Base-by-base conservation (phyloP, 2,888 invertebrate genomes). In the Acanthopleura granulata region DNA sequence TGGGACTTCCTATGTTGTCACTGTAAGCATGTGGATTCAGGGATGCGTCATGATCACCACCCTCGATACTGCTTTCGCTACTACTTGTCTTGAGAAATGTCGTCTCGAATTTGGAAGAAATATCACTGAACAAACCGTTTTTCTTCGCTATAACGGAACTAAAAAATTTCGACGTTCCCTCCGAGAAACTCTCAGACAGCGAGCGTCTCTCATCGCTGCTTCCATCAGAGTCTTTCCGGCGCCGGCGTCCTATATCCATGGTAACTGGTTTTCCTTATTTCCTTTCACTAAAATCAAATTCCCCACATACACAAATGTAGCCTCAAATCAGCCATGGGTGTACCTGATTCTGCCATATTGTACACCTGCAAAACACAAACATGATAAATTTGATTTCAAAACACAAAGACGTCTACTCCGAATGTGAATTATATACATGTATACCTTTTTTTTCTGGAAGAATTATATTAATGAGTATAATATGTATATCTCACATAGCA, bases 41-140 rank as follows among this genome's bases (percentile, higher is more conserved):
- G 27, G 66, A 27, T 6, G 25, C 15, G 14, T 18, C 27, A 4
- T 49, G 9, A 71, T 14, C 11, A 76, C 81, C 81, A 73, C 78
- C 76, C 18, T 73, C 73, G n/a, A 80, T 75, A 77, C 85, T 84
- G 14, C 82, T 82, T 71, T 80, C 81, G 18, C 79, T 78, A 69
- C 83, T 84, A 78, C 83, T 82, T 50, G 82, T 75, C 29, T 79
- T 76, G 16, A 80, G 78, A 69, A 83, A 82, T 27, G 85, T 83
- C 74, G 80, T 84, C 72, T 90, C 89, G 69, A 90, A 80, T 77
- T 88, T 89, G 15, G 84, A 85, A 14, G 89, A 88, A 30, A 89
- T 78, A 77, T 87, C 89, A 74, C 80, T 88, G 72, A 89, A 82
- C 49, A 90, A 76, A 22, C 88, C 88, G 79, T 88, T 87, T 74